Evolutionary conservation across 2,797 vertebrate species (phyloP), one percentile per base, ranked within the genome.

Genomic region (Argyrosomus regius): DNA sequence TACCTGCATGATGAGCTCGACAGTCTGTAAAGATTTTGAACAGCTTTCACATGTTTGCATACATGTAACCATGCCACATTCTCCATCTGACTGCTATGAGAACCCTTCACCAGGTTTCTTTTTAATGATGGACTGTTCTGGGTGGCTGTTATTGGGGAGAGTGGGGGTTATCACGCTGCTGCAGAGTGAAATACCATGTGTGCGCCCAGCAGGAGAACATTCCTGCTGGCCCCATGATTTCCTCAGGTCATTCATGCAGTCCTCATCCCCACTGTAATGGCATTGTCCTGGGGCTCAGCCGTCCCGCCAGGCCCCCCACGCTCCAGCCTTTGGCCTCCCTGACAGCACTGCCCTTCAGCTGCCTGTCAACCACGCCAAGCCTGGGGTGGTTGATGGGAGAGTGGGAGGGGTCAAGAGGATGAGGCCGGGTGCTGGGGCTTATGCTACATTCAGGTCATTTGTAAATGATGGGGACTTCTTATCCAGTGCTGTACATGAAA

Each of bases 121-220:
- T 89, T 90, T 81, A 84, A 88, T 91, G 89, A 90, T 85, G 70
- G 78, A 87, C 84, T 85, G 83, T 61, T 86, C 72, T 75, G 78
- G 78, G 82, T 91, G 85, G 70, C 83, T 85, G 90, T 88, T 90
- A 54, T 54, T 80, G 74, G 83, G 84, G 77, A 75, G 83, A 85
- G 93, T 87, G 91, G 90, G 86, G 89, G 91, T 92, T 90, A 91
- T 89, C 90, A 71, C 78, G 78, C 63, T 59, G 80, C 78, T 58
- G 64, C 88, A 95, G 95, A 97, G 94, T 87, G 90, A 90, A 97
- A 96, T 92, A 94, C 96, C 97, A 96, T 97, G 96, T 97, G 97
- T 92, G 92, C 83, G 39, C 96, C 90, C 97, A 96, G 96, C 95
- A 7, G 97, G 97, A 95, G 96, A 87, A 95, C 96, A 97, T 98